phyloP scores from a whole-genome alignment of 2,113 vertebrate species.

The Oenanthe oenanthe region DNA sequence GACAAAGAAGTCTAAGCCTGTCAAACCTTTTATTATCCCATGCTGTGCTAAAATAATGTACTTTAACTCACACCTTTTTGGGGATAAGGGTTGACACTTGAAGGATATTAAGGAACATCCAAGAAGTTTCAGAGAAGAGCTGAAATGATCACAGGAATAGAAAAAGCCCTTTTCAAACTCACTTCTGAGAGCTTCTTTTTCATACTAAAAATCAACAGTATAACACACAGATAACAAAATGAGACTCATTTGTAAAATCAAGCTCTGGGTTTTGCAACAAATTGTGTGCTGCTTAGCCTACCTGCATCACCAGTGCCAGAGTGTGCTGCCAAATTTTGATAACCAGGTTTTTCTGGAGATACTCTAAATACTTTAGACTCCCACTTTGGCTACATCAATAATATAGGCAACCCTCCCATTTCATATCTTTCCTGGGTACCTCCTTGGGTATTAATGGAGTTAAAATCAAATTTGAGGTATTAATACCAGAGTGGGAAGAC shows the following conservation, averaged over 20 bases:
- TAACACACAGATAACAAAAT: not conserved
- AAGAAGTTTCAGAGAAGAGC: not conserved
- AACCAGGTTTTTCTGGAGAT: not conserved
- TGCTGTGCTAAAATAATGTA: not conserved
- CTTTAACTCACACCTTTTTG: not conserved
- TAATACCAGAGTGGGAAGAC: not conserved
- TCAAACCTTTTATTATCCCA: not conserved
- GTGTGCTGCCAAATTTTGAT: not conserved
- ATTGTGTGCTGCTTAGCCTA: not conserved
- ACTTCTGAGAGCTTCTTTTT: not conserved
- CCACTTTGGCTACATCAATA: not conserved
- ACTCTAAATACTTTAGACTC: not conserved
- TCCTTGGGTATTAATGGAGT: not conserved
- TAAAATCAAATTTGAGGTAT: not conserved
- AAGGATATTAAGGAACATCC: rapidly evolving
- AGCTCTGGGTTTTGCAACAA: not conserved
- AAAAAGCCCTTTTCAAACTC: not conserved
- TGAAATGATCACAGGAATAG: not conserved
- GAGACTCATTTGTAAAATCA: not conserved
- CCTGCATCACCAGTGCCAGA: not conserved
- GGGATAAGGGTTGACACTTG: not conserved
- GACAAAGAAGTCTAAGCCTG: not conserved
- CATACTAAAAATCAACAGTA: not conserved
- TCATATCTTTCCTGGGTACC: not conserved
- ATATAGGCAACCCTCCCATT: not conserved